Evolutionary conservation across 2,113 vertebrate genomes (phyloP).

Genomic region (Pyxicephalus adspersus): DNA sequence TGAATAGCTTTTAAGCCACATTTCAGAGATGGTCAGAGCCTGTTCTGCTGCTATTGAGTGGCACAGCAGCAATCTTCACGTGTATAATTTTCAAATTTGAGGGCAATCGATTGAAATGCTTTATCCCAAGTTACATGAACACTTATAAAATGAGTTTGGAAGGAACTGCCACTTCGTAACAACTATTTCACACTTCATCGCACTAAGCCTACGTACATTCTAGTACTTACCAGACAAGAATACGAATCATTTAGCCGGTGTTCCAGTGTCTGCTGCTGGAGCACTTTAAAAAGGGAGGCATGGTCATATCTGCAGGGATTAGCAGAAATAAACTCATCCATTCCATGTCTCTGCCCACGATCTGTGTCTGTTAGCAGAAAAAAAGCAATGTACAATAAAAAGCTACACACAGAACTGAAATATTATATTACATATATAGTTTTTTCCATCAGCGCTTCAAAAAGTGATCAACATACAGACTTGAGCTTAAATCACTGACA

Average conservation of each 20-base stretch:
- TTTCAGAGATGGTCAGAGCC: constrained; percentile 65
- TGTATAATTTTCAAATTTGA: constrained; percentile 88
- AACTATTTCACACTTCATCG: constrained; percentile 70
- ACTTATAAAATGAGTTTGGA: constrained; percentile 72
- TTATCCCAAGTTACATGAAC: constrained; percentile 75
- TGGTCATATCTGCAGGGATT: constrained; percentile 89
- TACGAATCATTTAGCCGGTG: constrained; percentile 97
- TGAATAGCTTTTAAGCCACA: constrained; percentile 59
- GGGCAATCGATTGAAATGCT: constrained; percentile 83
- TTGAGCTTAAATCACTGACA: constrained; percentile 43
- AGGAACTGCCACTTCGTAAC: constrained; percentile 71
- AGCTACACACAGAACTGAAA: neutral
- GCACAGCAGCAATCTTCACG: constrained; percentile 75
- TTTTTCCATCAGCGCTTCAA: neutral
- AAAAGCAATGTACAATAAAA: constrained; percentile 23
- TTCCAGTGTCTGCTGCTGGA: constrained; percentile 90
- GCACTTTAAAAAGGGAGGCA: constrained; percentile 83
- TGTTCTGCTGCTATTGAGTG: constrained; percentile 72
- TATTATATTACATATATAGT: constrained; percentile 31
- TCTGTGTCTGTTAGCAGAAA: constrained; percentile 75
- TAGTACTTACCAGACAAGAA: constrained; percentile 91
- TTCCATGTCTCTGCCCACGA: constrained; percentile 87
- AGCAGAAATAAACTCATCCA: constrained; percentile 92
- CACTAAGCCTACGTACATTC: constrained; percentile 58
- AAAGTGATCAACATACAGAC: constrained; percentile 44